phyloP scores from a whole-genome alignment of 2,888 invertebrate species.

The Teleogryllus oceanicus region DNA sequence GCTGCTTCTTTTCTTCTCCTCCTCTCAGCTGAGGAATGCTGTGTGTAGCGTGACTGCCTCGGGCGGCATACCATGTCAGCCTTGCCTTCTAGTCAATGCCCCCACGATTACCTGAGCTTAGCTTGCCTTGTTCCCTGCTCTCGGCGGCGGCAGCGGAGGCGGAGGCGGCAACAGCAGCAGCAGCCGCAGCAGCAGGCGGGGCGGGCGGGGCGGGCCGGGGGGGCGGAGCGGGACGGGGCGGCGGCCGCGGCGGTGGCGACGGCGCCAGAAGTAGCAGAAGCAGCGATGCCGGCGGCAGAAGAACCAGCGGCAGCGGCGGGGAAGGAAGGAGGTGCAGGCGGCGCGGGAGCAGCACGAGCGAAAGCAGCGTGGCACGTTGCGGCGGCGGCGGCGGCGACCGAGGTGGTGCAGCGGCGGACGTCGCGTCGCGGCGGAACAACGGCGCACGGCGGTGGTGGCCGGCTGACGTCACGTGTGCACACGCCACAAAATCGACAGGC shows the following conservation, averaged over 20 bases:
- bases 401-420: background rate
- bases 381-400: background rate
- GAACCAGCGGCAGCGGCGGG: background rate
- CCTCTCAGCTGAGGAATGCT: constrained; percentile 18
- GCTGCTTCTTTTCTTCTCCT: constrained; percentile 9
- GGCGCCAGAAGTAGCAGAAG: background rate
- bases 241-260: background rate
- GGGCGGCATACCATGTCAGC: constrained; percentile 18
- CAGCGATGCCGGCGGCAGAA: background rate
- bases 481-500: too few species aligned
- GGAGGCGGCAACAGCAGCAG: background rate
- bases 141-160: background rate
- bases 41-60: constrained; percentile 10
- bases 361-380: background rate
- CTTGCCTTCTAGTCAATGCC: constrained; percentile 18
- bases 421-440: background rate
- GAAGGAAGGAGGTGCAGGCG: background rate
- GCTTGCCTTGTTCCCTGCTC: constrained; percentile 18
- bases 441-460: background rate
- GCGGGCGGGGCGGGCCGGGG: background rate
- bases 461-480: background rate
- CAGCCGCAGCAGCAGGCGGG: background rate
- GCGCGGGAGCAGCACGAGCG: background rate
- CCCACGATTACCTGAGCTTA: constrained; percentile 18
- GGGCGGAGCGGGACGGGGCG: background rate